phyloP scores from a whole-genome alignment of 2,888 invertebrate species.

The Yponomeuta sedellus region DNA sequence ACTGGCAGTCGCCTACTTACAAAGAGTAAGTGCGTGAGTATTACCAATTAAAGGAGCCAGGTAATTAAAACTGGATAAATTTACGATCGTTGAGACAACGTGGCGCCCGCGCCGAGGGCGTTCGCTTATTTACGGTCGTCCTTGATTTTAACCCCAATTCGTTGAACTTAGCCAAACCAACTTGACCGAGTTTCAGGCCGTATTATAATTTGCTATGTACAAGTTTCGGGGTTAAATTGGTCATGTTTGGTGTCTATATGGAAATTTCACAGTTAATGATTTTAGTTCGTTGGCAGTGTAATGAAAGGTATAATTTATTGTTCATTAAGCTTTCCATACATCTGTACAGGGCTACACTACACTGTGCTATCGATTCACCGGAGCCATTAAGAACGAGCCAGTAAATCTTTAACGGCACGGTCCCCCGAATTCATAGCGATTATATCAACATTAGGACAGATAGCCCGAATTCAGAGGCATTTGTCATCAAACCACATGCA shows the following conservation, averaged over 20 bases:
- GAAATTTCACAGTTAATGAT: background rate
- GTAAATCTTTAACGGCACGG: slow-evolving; percentile 62
- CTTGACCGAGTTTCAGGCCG: slow-evolving; percentile 24
- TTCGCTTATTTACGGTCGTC: slow-evolving; percentile 56
- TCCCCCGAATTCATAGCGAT: slow-evolving; percentile 55
- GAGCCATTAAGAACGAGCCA: slow-evolving; percentile 21
- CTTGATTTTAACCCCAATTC: slow-evolving; percentile 62
- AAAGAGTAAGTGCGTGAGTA: slow-evolving; percentile 44
- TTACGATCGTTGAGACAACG: slow-evolving; percentile 66
- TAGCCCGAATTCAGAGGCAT: background rate
- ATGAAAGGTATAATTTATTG: background rate
- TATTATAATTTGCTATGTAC: background rate
- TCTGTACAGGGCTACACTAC: background rate
- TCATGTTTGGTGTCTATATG: background rate
- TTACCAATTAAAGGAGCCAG: slow-evolving; percentile 54
- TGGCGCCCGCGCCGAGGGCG: slow-evolving; percentile 42
- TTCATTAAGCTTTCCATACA: background rate
- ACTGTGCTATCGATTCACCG: background rate
- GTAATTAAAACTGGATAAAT: slow-evolving; percentile 71
- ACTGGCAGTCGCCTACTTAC: background rate
- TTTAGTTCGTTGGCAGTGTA: background rate
- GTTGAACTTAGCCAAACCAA: slow-evolving; percentile 27
- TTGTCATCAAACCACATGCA: background rate
- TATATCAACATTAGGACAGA: slow-evolving; percentile 25
- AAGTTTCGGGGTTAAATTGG: slow-evolving; percentile 10